Base-by-base conservation (phyloP, 2,888 invertebrate genomes). In the Tetranychus piercei region DNA sequence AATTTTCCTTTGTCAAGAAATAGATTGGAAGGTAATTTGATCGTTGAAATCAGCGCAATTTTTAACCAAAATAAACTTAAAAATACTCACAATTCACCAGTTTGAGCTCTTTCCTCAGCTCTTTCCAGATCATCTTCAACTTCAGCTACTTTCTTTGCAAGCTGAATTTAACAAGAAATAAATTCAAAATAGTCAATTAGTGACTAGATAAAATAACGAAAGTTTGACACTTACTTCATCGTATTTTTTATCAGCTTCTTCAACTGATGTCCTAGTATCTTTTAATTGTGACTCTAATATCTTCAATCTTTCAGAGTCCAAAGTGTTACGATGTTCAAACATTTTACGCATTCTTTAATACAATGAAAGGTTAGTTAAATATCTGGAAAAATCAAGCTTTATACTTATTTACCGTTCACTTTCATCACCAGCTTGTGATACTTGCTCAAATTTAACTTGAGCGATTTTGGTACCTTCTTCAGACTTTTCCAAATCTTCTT, bases 181-280 rank as follows among this genome's bases (percentile, higher is more conserved):
- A 11, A 22, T 69, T 20, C n/a, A 69, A 11, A 69, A 69, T 69
- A 20, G 11, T 18, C 15, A 15, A 15, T 55, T 6, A 7, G 55
- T 9, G 15, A 67, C 8, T 20, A 9, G 8, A 67, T 69, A 11
- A 69, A 8, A 6, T 22, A n/a, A 6, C 22, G 22, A 22, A 18
- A 18, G 15, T 1, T 6, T 11, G 1, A 6, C 8, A 44, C 34
- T 73, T 85, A 97, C 97, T 95, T 97, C 97, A 89, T 97, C 96
- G 88, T 96, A 97, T 94, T 97, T 97, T 88, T 96, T 93, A 89
- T 97, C 96, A 83, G 99, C 96, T 86, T 99, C 99, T 87, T 99
- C 97, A 85, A 97, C 97, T 84, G 97, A 89, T 90, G 94, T 94
- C 84, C 96, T 91, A 85, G 99, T 96, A 85, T 97, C 97, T 88